A percentile compares a stretch with the other conserved stretches of the same genome.
Conservation (phyloP, 2,797 vertebrate genomes). For the Enteromius trimaculatus region DNA sequence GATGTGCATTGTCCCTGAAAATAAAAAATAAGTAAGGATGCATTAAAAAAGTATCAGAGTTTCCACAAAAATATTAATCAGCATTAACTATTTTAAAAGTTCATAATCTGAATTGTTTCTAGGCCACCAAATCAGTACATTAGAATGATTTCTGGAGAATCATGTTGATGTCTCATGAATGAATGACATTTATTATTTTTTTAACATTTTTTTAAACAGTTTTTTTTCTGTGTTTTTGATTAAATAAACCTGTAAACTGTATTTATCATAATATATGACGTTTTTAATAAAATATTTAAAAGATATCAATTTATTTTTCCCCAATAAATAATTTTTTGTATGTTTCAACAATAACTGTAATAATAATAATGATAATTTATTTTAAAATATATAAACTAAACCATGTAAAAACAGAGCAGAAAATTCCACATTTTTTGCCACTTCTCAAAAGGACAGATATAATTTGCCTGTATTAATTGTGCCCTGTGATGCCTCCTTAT, state of each 20-base stretch:
- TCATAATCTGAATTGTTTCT: not conserved
- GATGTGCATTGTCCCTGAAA: too few relatives aligned
- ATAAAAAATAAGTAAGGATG: too few relatives aligned
- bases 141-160: not conserved
- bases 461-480: not conserved
- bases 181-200: not conserved
- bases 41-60: not conserved
- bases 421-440: not conserved
- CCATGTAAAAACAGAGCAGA: not conserved
- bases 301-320: not conserved
- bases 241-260: not conserved
- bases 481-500: slow-evolving; percentile 19
- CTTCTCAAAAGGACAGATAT: not conserved
- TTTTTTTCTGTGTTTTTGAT: not conserved
- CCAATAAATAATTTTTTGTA: not conserved
- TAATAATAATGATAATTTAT: not conserved
- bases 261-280: not conserved
- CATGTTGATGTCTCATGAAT: not conserved
- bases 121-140: not conserved
- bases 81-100: too few relatives aligned
- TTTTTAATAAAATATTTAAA: not conserved
- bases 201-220: not conserved
- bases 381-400: not conserved
- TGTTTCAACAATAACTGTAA: not conserved
- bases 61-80: not conserved